Evolutionary conservation across 2,888 invertebrate genomes (phyloP), one percentile per base, ranked within the genome.

Genomic region (Teinopalpus imperialis): DNA sequence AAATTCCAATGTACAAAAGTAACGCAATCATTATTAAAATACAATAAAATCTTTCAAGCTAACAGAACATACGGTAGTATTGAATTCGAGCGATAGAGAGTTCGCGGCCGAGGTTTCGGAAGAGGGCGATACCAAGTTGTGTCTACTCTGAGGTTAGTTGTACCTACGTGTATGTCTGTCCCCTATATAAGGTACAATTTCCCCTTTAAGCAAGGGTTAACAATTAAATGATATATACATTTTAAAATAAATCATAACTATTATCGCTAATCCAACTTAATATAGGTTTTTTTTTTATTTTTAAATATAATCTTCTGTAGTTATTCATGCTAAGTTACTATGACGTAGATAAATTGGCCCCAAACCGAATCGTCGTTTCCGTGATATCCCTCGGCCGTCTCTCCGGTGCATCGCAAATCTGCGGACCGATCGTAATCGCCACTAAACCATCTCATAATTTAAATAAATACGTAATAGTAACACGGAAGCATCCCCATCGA

Each of bases 1-100:
- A 83, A 85, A 83, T 71, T 80, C 72, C 75, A 87, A 86, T 87
- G 82, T 87, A 87, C 87, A 86, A 87, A 83, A 83, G 77, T 85
- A 85, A 86, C 83, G 78, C 76, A 77, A 81, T 73, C 70, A 74
- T 69, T 59, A 66, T 64, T 76, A 75, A 81, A 81, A 83, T 81
- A 81, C 70, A 82, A 75, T 81, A 74, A 69, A 78, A 77, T 73
- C 71, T 78, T 77, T 71, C 71, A 76, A 78, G 77, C 78, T 74
- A 80, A 82, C 81, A 77, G 77, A 82, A 77, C 69, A 69, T 69
- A 78, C 69, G 75, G 71, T 76, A 72, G 63, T 69, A 63, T 66
- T 74, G 65, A 66, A 62, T 34, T 35, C 23, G 44, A 27, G 44
- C 42, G 43, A 9, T 9, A 8, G 49, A 54, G 50, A 52, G 44